Conservation (phyloP, 1,140 invertebrate species). For the Brachionus sp. region DNA sequence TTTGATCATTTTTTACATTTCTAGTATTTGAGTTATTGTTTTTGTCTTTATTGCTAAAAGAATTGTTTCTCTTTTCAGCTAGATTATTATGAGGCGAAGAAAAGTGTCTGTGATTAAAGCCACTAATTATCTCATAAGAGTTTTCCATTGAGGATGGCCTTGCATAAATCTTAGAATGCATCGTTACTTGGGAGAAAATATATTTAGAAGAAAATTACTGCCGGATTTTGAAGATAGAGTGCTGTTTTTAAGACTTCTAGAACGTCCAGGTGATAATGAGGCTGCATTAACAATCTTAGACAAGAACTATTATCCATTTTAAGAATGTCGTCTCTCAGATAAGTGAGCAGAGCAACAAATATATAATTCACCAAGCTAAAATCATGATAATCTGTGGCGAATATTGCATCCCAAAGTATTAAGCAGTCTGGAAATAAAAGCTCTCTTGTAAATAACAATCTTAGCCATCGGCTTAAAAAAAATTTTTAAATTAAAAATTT, state of each 20-base stretch:
- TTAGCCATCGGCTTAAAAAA: slow-evolving; percentile 14
- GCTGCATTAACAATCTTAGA: slow-evolving; percentile 17
- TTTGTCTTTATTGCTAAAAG: not conserved
- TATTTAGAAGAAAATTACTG: not conserved
- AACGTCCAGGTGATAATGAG: slow-evolving; percentile 16
- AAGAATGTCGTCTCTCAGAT: slow-evolving; percentile 23
- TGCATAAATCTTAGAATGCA: slow-evolving; percentile 12
- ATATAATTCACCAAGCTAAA: slow-evolving; percentile 40
- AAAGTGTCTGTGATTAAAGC: not conserved
- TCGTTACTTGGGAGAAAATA: not conserved
- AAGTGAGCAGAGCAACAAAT: slow-evolving; percentile 39
- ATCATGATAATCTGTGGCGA: slow-evolving; percentile 23
- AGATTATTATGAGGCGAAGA: not conserved
- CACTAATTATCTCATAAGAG: slow-evolving; percentile 35
- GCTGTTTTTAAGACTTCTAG: slow-evolving; percentile 37
- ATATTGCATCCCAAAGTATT: slow-evolving; percentile 41
- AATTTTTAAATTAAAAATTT: not conserved
- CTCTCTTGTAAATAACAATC: slow-evolving; percentile 38
- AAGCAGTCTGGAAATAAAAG: slow-evolving; percentile 22
- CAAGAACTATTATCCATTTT: slow-evolving; percentile 38
- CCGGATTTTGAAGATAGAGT: slow-evolving; percentile 37
- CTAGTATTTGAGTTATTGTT: not conserved
- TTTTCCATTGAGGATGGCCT: slow-evolving; percentile 14
- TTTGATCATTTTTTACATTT: not conserved
- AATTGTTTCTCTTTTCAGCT: not conserved